phyloP scores from a whole-genome alignment of 2,797 vertebrate genomes.

The Epinephelus coioides region DNA sequence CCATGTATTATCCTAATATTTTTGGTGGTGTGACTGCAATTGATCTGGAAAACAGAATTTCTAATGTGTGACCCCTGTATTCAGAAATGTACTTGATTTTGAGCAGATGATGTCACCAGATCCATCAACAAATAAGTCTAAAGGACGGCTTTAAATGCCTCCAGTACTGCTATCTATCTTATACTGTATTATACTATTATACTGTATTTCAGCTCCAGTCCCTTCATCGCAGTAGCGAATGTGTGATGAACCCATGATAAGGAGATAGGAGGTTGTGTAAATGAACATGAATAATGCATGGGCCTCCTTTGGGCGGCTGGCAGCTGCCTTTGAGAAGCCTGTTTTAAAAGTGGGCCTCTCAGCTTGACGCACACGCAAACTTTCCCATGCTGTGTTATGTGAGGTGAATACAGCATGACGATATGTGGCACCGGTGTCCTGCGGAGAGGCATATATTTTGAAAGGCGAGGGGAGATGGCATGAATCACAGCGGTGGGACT shows the following conservation, averaged over 20 bases:
- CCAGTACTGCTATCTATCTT: not conserved
- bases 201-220: constrained; percentile 18
- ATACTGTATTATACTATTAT: not conserved
- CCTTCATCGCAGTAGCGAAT: constrained; percentile 28
- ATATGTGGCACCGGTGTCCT: constrained; percentile 41
- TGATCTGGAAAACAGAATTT: not conserved
- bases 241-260: constrained; percentile 60
- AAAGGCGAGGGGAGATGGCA: constrained; percentile 11
- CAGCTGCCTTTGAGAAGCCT: constrained; percentile 66
- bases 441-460: constrained; percentile 38
- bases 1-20: not conserved
- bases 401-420: constrained; percentile 54
- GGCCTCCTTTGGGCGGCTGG: constrained; percentile 51
- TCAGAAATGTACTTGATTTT: not conserved
- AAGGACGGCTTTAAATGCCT: not conserved
- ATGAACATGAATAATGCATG: constrained; percentile 77
- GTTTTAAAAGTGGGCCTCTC: constrained; percentile 62
- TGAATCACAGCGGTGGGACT: constrained; percentile 4
- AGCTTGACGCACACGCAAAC: constrained; percentile 53
- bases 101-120: not conserved
- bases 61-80: not conserved
- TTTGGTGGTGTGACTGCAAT: not conserved
- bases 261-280: constrained; percentile 67
- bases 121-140: not conserved
- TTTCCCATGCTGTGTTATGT: constrained; percentile 62